A percentile compares a stretch with the other conserved stretches of the same genome.
These are phyloP conservation scores for Nomada fabriciana DNA, from an alignment of 2,888 invertebrate species.

Conservation along the genomic window DNA sequence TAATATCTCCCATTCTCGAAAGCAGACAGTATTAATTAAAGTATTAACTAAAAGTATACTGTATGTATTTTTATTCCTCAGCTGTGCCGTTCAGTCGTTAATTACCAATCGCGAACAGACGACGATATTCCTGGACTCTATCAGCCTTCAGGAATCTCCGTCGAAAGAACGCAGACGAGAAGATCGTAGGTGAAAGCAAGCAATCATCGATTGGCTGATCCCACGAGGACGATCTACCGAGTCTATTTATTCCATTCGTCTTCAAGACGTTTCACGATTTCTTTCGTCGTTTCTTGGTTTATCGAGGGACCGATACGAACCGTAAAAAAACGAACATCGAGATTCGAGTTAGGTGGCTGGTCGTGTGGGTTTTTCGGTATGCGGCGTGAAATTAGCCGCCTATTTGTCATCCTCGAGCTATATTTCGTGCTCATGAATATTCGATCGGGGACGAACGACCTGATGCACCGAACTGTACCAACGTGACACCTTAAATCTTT, in stretches of 20 bases:
- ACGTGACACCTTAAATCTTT: conserved; percentile 39
- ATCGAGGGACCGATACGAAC: not conserved
- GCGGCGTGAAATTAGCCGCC: conserved; percentile 61
- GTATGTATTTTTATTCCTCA: too few relatives aligned
- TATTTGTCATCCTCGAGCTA: conserved; percentile 64
- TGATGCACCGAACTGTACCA: conserved; percentile 7
- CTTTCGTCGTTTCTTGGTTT: too few relatives aligned
- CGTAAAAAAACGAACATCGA: conserved; percentile 1
- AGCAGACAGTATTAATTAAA: too few relatives aligned
- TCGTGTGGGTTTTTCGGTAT: conserved; percentile 54
- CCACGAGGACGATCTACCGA: not conserved
- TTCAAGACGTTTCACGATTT: too few relatives aligned
- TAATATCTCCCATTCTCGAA: too few relatives aligned
- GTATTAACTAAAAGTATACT: too few relatives aligned
- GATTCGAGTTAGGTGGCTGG: not conserved
- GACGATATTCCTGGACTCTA: not conserved
- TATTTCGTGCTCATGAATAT: conserved; percentile 65
- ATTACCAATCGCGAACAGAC: not conserved
- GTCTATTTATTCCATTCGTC: too few relatives aligned
- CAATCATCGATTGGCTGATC: not conserved
- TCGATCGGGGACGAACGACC: conserved; percentile 50
- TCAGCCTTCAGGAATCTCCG: not conserved
- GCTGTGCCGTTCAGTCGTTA: not conserved
- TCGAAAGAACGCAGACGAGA: not conserved
- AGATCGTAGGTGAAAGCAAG: not conserved